Base-by-base conservation (phyloP, 53 echinoderm and acorn worm genomes). In the Stichopus horrens region DNA sequence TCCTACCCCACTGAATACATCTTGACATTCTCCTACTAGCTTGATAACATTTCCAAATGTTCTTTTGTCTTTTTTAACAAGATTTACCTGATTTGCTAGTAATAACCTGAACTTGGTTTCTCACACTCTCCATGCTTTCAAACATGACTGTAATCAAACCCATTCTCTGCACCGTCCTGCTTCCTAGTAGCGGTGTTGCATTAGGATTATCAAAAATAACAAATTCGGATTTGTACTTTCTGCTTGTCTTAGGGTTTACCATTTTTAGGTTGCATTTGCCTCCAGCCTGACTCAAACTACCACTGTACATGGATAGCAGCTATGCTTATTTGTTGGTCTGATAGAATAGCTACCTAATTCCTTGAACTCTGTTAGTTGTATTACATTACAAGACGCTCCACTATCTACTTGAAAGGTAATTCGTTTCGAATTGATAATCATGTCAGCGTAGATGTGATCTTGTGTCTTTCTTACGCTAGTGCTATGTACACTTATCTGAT, bases 221-320 rank as follows among this genome's bases (percentile, higher is more conserved):
- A 18, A 71, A 71, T 19, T 71, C n/a, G 4, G n/a, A 13, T 23
- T 23, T 53, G 18, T 16, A 55, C 57, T 91, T 94, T 60, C 75
- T 77, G 4, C 85, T 22, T 9, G 73, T 92, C 80, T 74, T 91
- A n/a, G 89, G 90, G 52, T 93, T 93, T 0, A 18, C 53, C 54
- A 86, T 75, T 5, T 63, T 88, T 6, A 91, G 37, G 4, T 79
- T 55, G 76, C 91, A 80, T 52, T 53, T 76, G 9, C 91, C 91
- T 54, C n/a, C 79, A 8, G 88, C 52, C 37, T 79, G 60, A 20
- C 74, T 89, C 5, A 81, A 86, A 23, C 83, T 18, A 19, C 77
- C 67, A 54, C 91, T 92, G 76, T 88, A 88, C 90, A 94, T 88
- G 5, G 86, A 73, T 23, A 71, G 54, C 8, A 75, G 67, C 14